Evolutionary conservation across 2,888 invertebrate genomes (phyloP).

Genomic region (Melangyna quadrimaculata): DNA sequence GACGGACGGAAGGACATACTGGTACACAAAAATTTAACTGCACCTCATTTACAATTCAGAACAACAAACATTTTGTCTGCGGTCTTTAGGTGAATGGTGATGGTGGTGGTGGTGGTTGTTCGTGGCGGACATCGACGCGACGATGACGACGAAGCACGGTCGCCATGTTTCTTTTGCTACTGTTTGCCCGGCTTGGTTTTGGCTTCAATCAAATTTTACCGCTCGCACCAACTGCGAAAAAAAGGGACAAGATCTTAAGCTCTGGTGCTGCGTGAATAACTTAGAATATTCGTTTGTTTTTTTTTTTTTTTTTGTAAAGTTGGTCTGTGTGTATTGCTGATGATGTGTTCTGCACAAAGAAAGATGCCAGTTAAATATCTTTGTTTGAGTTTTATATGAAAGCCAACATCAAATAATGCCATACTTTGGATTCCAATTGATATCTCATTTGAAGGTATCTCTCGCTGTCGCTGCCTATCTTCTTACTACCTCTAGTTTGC

Average conservation of each 20-base stretch:
- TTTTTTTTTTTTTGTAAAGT: background rate
- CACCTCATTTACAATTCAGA: slow-evolving; percentile 72
- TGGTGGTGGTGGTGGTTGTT: slow-evolving; percentile 10
- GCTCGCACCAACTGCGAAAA: background rate
- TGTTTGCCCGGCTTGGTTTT: background rate
- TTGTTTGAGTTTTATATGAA: slow-evolving; percentile 69
- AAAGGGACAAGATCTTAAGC: background rate
- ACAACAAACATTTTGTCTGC: slow-evolving; percentile 68
- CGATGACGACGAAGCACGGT: background rate
- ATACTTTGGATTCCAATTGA: slow-evolving; percentile 74
- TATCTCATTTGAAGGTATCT: slow-evolving; percentile 74
- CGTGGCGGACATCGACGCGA: background rate
- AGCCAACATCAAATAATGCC: slow-evolving; percentile 73
- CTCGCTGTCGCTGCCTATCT: background rate
- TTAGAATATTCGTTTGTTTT: slow-evolving; percentile 59
- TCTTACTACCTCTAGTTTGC: background rate
- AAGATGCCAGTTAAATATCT: slow-evolving; percentile 60
- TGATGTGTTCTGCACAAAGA: background rate
- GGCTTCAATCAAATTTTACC: slow-evolving; percentile 69
- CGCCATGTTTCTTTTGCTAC: slow-evolving; percentile 52
- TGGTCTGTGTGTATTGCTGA: background rate
- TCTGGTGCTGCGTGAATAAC: slow-evolving; percentile 56
- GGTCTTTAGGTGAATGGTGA: slow-evolving; percentile 64
- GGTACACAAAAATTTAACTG: slow-evolving; percentile 64
- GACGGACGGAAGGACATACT: background rate